Percentiles rank a stretch among this genome's conserved stretches.
Evolutionary conservation across 2,113 vertebrate genomes (phyloP).

Genomic region (Megaceryle maxima): DNA sequence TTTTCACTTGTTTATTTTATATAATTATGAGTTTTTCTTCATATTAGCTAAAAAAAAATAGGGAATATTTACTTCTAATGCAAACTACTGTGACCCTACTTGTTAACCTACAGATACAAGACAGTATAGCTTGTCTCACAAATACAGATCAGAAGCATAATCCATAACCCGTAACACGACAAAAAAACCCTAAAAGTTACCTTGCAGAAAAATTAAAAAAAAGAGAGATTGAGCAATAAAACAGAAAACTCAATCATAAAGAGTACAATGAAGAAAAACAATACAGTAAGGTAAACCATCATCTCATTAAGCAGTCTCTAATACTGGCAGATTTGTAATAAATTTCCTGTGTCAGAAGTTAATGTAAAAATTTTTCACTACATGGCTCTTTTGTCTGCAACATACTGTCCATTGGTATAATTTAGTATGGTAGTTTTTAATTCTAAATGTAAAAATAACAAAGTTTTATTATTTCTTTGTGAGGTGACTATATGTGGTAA

Average conservation of each 20-base stretch:
- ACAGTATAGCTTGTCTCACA: neutral
- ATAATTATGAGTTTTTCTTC: neutral
- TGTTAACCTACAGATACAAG: rapidly evolving
- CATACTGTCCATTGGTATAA: neutral
- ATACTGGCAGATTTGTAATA: neutral
- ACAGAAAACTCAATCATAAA: rapidly evolving
- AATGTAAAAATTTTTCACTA: neutral
- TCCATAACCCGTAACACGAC: neutral
- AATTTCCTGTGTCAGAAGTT: neutral
- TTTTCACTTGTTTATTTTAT: neutral
- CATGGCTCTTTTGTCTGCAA: neutral
- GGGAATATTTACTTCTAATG: neutral
- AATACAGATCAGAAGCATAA: neutral
- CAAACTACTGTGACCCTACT: neutral
- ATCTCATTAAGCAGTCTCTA: neutral
- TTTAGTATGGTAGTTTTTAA: neutral
- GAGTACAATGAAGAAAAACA: neutral
- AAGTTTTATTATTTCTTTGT: neutral
- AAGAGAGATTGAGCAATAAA: neutral
- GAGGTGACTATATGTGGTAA: neutral
- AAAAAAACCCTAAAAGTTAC: neutral
- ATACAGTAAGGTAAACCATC: neutral
- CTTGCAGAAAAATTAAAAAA: neutral
- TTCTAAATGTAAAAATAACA: neutral
- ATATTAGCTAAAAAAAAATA: neutral